Percentiles rank a stretch among this genome's conserved stretches.
These are phyloP conservation scores for Cerastoderma edule DNA, from an alignment of 2,888 invertebrate species.

Conservation along the genomic window DNA sequence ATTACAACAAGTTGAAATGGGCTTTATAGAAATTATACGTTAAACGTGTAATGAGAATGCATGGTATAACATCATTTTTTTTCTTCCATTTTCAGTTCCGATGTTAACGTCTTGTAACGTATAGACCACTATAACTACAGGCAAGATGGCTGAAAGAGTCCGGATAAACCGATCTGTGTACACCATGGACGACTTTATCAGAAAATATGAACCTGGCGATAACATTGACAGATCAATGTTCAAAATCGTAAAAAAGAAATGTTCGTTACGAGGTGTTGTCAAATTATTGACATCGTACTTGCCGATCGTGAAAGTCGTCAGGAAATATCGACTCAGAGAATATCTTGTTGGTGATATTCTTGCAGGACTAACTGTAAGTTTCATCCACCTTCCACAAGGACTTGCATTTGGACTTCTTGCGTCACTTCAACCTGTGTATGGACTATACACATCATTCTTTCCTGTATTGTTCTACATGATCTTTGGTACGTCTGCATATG, in stretches of 20 bases:
- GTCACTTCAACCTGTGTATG: slow-evolving; percentile 71
- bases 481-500: slow-evolving; percentile 74
- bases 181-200: slow-evolving; percentile 12
- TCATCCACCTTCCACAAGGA: slow-evolving; percentile 80
- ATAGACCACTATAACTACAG: too few species aligned
- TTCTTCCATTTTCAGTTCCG: too few species aligned
- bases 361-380: slow-evolving; percentile 76
- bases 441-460: slow-evolving; percentile 76
- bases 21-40: too few species aligned
- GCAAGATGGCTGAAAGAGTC: neutral
- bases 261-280: neutral
- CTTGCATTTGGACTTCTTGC: slow-evolving; percentile 77
- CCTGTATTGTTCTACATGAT: slow-evolving; percentile 74
- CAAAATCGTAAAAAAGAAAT: neutral
- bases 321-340: slow-evolving; percentile 65
- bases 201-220: neutral
- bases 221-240: neutral
- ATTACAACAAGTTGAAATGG: too few species aligned
- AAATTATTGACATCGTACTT: slow-evolving; percentile 39
- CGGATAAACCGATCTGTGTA: neutral
- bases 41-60: too few species aligned
- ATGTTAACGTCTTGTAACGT: too few species aligned
- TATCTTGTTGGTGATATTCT: slow-evolving; percentile 70
- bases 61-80: too few species aligned
- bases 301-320: slow-evolving; percentile 56